Evolutionary conservation across 1,140 invertebrate genomes (phyloP).

Genomic region (Nilaparvata lugens): DNA sequence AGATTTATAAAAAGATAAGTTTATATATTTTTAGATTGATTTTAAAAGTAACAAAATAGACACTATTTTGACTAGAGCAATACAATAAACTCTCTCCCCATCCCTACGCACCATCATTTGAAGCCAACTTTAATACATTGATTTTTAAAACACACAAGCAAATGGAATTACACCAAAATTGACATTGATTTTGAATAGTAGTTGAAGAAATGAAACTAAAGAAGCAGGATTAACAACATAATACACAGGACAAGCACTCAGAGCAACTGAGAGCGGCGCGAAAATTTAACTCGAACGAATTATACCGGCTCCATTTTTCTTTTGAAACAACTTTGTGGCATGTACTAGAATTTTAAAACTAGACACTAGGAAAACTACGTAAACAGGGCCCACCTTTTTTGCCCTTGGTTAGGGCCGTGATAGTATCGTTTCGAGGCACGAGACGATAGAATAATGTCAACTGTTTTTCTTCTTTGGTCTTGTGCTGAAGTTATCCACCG

Average conservation of each 20-base stretch:
- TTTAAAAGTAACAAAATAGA: not conserved
- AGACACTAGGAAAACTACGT: slow-evolving; percentile 9
- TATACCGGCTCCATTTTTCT: slow-evolving; percentile 24
- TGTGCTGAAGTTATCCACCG: slow-evolving; percentile 38
- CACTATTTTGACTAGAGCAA: slow-evolving; percentile 5
- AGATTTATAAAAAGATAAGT: too few species aligned
- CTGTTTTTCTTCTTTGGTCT: slow-evolving; percentile 43
- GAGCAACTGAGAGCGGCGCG: not conserved
- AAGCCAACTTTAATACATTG: slow-evolving; percentile 2
- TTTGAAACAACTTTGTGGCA: slow-evolving; percentile 22
- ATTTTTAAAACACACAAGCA: not conserved
- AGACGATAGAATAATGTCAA: slow-evolving; percentile 36
- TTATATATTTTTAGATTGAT: too few species aligned
- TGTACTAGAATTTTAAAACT: slow-evolving; percentile 22
- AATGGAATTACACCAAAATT: not conserved
- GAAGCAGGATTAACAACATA: slow-evolving; percentile 18
- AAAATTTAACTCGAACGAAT: slow-evolving; percentile 19
- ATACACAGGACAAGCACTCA: not conserved
- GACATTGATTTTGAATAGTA: slow-evolving; percentile 12
- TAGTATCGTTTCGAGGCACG: slow-evolving; percentile 29
- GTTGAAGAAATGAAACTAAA: slow-evolving; percentile 10
- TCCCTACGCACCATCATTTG: not conserved
- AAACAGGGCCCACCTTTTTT: slow-evolving; percentile 35
- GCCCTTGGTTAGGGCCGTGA: slow-evolving; percentile 33
- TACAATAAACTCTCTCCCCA: slow-evolving; percentile 11